phyloP scores from a whole-genome alignment of 2,113 vertebrate species.

The Trogon melanurus region DNA sequence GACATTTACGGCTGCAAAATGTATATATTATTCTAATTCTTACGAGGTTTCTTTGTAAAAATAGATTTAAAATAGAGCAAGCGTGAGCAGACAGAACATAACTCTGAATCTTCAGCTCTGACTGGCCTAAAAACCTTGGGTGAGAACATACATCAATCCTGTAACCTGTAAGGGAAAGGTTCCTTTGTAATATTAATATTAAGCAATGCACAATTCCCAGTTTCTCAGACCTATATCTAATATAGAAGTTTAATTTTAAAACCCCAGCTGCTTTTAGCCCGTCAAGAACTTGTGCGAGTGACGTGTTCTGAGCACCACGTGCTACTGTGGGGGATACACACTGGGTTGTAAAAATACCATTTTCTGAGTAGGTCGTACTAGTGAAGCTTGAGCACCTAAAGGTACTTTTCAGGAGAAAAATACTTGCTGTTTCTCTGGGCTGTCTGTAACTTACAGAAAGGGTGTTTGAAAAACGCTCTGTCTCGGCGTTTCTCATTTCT shows the following conservation, averaged over 20 bases:
- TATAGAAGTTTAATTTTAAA: not conserved
- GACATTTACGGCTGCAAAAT: not conserved
- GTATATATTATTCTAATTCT: not conserved
- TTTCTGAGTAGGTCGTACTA: not conserved
- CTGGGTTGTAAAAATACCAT: not conserved
- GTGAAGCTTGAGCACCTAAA: not conserved
- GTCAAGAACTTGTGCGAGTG: not conserved
- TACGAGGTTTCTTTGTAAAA: not conserved
- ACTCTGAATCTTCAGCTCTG: not conserved
- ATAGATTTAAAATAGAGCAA: not conserved
- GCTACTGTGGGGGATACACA: too few species aligned
- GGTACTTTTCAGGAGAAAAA: not conserved
- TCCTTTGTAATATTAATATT: not conserved
- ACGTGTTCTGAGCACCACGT: accelerated
- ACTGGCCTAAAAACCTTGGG: not conserved
- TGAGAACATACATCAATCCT: not conserved
- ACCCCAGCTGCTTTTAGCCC: not conserved
- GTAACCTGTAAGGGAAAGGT: not conserved
- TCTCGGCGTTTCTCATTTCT: not conserved
- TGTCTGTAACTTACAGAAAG: not conserved
- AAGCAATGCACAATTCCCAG: not conserved
- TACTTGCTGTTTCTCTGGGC: not conserved
- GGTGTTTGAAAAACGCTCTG: not conserved
- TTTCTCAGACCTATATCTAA: not conserved
- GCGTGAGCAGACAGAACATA: not conserved